Conservation (phyloP, 1,140 invertebrate genomes). For the Tetramorium parvispinum region DNA sequence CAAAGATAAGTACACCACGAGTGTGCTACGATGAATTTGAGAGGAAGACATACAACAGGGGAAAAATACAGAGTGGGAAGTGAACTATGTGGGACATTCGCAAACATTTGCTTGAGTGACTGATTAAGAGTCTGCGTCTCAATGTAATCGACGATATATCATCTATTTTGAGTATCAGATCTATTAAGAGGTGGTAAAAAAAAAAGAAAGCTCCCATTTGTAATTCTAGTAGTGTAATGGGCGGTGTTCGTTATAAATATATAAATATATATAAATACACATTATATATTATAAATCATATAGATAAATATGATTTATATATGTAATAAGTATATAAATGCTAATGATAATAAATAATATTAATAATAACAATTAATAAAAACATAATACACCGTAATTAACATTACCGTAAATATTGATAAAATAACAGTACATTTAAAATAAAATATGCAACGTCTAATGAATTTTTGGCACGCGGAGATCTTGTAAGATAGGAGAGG, state of each 20-base stretch:
- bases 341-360: constrained; percentile 78
- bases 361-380: constrained; percentile 70
- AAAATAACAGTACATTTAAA: constrained; percentile 72
- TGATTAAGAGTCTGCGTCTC: constrained; percentile 72
- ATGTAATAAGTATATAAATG: constrained; percentile 81
- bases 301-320: constrained; percentile 83
- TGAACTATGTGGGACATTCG: constrained; percentile 77
- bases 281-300: constrained; percentile 82
- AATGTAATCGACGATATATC: constrained; percentile 83
- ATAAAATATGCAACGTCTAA: constrained; percentile 74
- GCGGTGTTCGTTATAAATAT: constrained; percentile 86
- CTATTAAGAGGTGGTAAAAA: constrained; percentile 67
- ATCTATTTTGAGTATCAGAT: constrained; percentile 82
- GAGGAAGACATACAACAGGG: constrained; percentile 77
- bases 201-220: constrained; percentile 81
- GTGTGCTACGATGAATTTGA: constrained; percentile 82
- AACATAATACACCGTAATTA: constrained; percentile 62
- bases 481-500: constrained; percentile 85
- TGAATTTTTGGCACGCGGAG: constrained; percentile 83
- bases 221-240: constrained; percentile 85
- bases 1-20: constrained; percentile 82
- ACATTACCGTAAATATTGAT: constrained; percentile 74
- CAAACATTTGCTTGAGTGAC: constrained; percentile 78
- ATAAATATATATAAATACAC: constrained; percentile 81
- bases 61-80: constrained; percentile 79